A percentile compares a stretch with the other conserved stretches of the same genome.
These are phyloP conservation scores for Notoglanidium macrostoma DNA, from an alignment of 2,797 vertebrate species.

Conservation along the genomic window DNA sequence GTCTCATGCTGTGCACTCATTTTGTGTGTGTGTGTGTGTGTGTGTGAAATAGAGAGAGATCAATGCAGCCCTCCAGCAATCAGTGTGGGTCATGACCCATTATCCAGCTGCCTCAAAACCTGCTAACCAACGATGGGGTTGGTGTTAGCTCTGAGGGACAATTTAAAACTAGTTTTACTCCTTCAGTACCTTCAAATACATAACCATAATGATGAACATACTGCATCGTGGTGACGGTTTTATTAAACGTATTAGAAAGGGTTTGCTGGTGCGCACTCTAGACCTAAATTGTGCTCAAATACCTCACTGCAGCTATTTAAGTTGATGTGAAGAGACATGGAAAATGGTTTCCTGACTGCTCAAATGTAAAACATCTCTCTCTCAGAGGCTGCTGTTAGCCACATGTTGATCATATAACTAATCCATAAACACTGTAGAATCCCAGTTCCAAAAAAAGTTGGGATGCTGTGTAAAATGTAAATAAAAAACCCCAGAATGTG, in stretches of 20 bases:
- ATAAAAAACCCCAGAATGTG: too few species aligned
- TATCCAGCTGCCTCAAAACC: constrained; percentile 23
- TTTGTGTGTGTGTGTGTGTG: neutral
- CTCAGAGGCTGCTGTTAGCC: neutral
- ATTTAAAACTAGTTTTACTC: neutral
- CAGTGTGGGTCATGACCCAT: constrained; percentile 55
- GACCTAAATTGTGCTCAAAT: neutral
- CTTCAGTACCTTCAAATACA: neutral
- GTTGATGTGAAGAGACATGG: too few species aligned
- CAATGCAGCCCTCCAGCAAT: constrained; percentile 21
- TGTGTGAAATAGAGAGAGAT: neutral
- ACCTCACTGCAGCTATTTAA: neutral
- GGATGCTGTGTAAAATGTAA: too few species aligned
- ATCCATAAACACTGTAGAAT: neutral
- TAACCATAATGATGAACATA: neutral
- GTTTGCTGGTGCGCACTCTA: neutral
- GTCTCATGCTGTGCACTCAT: neutral
- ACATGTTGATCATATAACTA: neutral
- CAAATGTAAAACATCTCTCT: neutral
- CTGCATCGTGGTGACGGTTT: neutral
- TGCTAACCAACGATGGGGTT: neutral
- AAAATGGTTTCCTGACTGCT: neutral
- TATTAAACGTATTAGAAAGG: neutral
- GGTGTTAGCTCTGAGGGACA: neutral
- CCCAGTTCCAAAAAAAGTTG: too few species aligned